These are phyloP conservation scores for Chloebia gouldiae DNA, from an alignment of 2,113 vertebrate genomes.

Conservation along the genomic window DNA sequence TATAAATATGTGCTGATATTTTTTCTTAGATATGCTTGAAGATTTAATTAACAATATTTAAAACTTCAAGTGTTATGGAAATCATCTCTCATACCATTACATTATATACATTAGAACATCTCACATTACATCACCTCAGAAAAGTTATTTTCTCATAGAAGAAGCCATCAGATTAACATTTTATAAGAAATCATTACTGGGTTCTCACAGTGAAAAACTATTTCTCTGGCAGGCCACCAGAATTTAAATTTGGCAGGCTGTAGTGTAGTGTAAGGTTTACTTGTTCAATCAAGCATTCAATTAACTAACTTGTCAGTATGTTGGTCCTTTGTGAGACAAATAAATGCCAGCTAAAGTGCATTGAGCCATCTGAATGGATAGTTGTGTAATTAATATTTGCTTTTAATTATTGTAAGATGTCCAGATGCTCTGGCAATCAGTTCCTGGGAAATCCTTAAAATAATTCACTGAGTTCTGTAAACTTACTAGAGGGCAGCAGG, in stretches of 20 bases:
- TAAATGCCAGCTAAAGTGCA: slow-evolving; percentile 54
- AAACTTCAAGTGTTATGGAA: neutral
- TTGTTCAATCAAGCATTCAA: slow-evolving; percentile 64
- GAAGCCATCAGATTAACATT: neutral
- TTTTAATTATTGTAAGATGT: slow-evolving; percentile 53
- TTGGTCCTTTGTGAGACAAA: slow-evolving; percentile 55
- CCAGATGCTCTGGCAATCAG: slow-evolving; percentile 22
- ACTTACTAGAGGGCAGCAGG: neutral
- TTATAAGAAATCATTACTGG: neutral
- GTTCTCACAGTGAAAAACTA: neutral
- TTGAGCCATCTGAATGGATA: neutral
- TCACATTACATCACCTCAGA: neutral
- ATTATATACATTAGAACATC: neutral
- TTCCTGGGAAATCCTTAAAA: slow-evolving; percentile 30
- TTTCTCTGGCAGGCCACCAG: slow-evolving; percentile 33
- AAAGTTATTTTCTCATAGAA: neutral
- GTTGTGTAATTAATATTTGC: slow-evolving; percentile 66
- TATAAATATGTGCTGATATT: neutral
- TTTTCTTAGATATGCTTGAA: neutral
- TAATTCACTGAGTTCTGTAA: slow-evolving; percentile 18
- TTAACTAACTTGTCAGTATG: slow-evolving; percentile 53
- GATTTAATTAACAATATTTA: neutral
- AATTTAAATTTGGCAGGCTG: slow-evolving; percentile 48
- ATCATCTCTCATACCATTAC: neutral
- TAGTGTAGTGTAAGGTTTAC: slow-evolving; percentile 28